Conservation (phyloP, 1,140 invertebrate genomes). For the Akabosia matsudoensis region DNA sequence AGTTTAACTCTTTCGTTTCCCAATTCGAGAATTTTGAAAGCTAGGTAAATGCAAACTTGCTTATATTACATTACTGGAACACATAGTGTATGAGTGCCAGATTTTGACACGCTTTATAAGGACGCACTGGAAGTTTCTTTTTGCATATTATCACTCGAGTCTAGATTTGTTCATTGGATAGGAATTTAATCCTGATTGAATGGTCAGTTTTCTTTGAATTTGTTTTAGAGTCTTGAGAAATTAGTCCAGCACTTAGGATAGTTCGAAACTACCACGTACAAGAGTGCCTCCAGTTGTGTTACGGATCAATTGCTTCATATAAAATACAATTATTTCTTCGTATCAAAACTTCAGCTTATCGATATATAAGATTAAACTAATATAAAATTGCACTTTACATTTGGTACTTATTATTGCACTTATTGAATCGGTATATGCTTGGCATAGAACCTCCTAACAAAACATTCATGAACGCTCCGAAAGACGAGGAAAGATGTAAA, state of each 20-base stretch:
- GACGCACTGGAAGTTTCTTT: background rate
- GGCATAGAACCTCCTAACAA: background rate
- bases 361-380: constrained; percentile 1
- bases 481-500: background rate
- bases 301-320: too few species aligned
- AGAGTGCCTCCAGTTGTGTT: too few species aligned
- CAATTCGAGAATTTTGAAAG: too few species aligned
- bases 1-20: too few species aligned
- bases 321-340: background rate
- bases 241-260: too few species aligned
- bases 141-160: background rate
- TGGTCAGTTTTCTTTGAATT: background rate
- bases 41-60: too few species aligned
- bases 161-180: background rate
- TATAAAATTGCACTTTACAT: constrained; percentile 24
- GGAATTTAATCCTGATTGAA: background rate
- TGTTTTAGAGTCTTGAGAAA: background rate
- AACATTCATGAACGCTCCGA: background rate
- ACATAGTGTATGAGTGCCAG: background rate
- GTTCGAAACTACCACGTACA: too few species aligned
- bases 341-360: background rate
- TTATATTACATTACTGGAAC: background rate
- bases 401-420: constrained; percentile 22
- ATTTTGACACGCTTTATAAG: background rate
- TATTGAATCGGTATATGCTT: constrained; percentile 4